Evolutionary conservation across 2,113 vertebrate species (phyloP).

Genomic region (Apteryx owenii): DNA sequence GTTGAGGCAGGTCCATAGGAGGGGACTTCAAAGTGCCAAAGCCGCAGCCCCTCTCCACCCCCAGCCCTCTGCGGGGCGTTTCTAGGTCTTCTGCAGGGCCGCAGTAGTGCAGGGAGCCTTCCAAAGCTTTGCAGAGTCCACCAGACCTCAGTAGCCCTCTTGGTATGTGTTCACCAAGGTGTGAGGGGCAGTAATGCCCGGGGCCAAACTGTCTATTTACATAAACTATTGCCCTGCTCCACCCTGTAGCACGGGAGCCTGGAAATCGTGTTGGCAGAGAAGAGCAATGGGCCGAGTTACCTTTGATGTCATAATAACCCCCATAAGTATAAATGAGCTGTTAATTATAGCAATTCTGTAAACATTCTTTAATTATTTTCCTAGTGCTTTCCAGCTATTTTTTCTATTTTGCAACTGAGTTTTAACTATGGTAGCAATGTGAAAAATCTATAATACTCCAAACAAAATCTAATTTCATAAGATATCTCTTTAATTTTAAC

Average conservation of each 20-base stretch:
- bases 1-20: background rate
- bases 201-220: background rate
- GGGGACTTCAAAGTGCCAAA: background rate
- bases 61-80: background rate
- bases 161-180: background rate
- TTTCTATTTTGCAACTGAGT: background rate
- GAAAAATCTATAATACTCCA: background rate
- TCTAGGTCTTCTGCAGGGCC: background rate
- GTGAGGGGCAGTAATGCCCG: rapidly evolving
- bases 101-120: too few relatives aligned
- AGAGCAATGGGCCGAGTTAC: background rate
- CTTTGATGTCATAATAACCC: background rate
- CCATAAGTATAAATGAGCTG: background rate
- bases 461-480: background rate
- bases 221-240: background rate
- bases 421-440: background rate
- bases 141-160: rapidly evolving
- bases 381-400: background rate
- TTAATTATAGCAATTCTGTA: background rate
- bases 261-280: background rate
- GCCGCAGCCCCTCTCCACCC: too few relatives aligned
- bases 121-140: background rate
- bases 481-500: background rate
- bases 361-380: background rate
- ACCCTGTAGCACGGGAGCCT: too few relatives aligned